phyloP scores from a whole-genome alignment of 2,888 invertebrate species.

The Erebia palarica region DNA sequence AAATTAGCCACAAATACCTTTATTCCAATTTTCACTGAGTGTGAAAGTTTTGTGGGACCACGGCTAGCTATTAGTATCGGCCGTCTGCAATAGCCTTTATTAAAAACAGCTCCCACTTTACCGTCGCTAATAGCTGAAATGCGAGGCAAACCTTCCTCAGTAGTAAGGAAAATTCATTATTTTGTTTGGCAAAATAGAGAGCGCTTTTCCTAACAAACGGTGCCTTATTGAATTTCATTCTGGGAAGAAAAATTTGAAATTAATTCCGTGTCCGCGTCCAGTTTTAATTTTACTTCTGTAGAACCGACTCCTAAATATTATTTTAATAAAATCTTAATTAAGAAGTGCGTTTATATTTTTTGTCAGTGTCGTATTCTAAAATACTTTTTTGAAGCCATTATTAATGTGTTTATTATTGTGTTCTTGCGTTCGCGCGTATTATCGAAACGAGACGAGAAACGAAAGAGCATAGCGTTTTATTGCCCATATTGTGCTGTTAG shows the following conservation, averaged over 20 bases:
- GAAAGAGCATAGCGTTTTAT: too few species aligned
- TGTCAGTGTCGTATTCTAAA: neutral
- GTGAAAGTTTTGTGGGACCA: too few species aligned
- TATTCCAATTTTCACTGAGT: too few species aligned
- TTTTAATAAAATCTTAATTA: neutral
- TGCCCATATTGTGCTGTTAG: too few species aligned
- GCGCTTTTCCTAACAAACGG: slow-evolving; percentile 17
- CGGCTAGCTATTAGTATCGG: too few species aligned
- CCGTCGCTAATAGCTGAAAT: slow-evolving; percentile 17
- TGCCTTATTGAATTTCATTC: slow-evolving; percentile 7
- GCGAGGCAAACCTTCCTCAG: slow-evolving; percentile 19
- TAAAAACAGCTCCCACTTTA: slow-evolving; percentile 19
- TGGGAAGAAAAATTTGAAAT: slow-evolving; percentile 5
- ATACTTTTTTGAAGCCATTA: neutral
- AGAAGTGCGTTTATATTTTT: neutral
- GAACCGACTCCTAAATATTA: neutral
- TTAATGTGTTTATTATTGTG: too few species aligned
- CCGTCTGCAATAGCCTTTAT: too few species aligned
- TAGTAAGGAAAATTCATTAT: slow-evolving; percentile 26
- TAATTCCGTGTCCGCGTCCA: neutral
- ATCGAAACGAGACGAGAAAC: too few species aligned
- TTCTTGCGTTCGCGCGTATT: too few species aligned
- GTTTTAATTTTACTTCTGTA: slow-evolving; percentile 5
- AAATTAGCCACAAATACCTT: too few species aligned
- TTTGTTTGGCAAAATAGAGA: slow-evolving; percentile 20